Evolutionary conservation across 2,888 invertebrate species (phyloP), one percentile per base, ranked within the genome.

Genomic region (Hofmannophila pseudospretella): DNA sequence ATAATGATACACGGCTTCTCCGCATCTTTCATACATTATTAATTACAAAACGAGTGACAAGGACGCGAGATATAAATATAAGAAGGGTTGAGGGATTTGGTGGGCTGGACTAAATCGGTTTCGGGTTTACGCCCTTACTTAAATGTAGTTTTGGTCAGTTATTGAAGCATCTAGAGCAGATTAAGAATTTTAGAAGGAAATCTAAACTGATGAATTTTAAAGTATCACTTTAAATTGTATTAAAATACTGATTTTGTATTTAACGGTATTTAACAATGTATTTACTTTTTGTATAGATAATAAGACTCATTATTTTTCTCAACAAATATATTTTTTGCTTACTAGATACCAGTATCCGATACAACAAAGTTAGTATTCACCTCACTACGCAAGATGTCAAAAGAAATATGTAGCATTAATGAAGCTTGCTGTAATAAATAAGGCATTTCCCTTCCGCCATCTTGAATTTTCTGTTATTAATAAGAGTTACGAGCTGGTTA

Each of bases 11-110:
- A 77, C 71, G 54, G 72, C 62, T 56, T 62, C 68, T 67, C 66
- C 64, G 54, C 59, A 63, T 70, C 66, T 68, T 74, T 76, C 75
- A 77, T 79, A 72, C 74, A 77, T 79, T 77, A 79, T 78, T 79
- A 79, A 79, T 79, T 76, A 75, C 71, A 51, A 61, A 56, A 49
- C 40, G 62, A 38, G 58, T 33, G 63, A 74, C 47, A 47, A 61
- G 51, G 74, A 69, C 41, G 43, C 53, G 20, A 23, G 34, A 30
- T 35, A 42, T 26, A 23, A 30, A 34, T 19, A 23, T 10, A 36
- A 13, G 33, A 44, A 4, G 32, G 14, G 19, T 38, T 19, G 57
- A 52, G 49, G 51, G 62, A 57, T 55, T n/a, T 16, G 16, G 16
- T 16, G 16, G n/a, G 3, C 16, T 16, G 65, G 67, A 56, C 60